Percentiles rank a stretch among this genome's conserved stretches.
These are phyloP conservation scores for Trachymyrmex septentrionalis DNA, from an alignment of 1,140 invertebrate genomes.

Conservation along the genomic window DNA sequence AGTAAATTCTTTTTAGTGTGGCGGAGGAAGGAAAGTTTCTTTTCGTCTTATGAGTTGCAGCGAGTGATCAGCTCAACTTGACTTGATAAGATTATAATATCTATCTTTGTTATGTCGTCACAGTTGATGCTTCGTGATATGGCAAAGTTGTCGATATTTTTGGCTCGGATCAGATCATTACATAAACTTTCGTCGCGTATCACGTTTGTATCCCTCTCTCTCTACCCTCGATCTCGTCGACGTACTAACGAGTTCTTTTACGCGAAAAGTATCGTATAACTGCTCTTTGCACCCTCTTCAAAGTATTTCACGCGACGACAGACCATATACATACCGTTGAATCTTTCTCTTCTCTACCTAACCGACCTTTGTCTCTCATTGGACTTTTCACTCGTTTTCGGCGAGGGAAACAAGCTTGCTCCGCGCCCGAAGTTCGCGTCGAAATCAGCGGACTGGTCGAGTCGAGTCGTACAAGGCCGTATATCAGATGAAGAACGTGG, in stretches of 20 bases:
- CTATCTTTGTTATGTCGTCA: slow-evolving; percentile 33
- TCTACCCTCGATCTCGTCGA: neutral
- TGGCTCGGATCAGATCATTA: neutral
- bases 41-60: slow-evolving; percentile 21
- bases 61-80: slow-evolving; percentile 45
- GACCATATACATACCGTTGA: slow-evolving; percentile 15
- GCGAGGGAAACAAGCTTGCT: slow-evolving; percentile 66
- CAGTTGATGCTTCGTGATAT: neutral
- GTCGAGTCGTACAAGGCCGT: slow-evolving; percentile 78
- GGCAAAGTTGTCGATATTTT: slow-evolving; percentile 21
- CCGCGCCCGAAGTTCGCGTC: slow-evolving; percentile 72
- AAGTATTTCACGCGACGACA: slow-evolving; percentile 68
- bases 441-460: slow-evolving; percentile 79
- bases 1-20: no score
- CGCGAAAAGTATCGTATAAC: slow-evolving; percentile 55
- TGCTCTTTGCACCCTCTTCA: slow-evolving; percentile 58
- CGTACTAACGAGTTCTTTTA: slow-evolving; percentile 55
- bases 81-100: slow-evolving; percentile 60
- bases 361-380: slow-evolving; percentile 69
- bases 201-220: slow-evolving; percentile 5
- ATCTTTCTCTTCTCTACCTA: slow-evolving; percentile 26
- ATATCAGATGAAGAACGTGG: slow-evolving; percentile 81
- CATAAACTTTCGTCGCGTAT: slow-evolving; percentile 30
- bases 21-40: slow-evolving; percentile 38
- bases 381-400: slow-evolving; percentile 70